These are phyloP conservation scores for Calameuta pallipes DNA, from an alignment of 2,888 invertebrate genomes.

Conservation along the genomic window DNA sequence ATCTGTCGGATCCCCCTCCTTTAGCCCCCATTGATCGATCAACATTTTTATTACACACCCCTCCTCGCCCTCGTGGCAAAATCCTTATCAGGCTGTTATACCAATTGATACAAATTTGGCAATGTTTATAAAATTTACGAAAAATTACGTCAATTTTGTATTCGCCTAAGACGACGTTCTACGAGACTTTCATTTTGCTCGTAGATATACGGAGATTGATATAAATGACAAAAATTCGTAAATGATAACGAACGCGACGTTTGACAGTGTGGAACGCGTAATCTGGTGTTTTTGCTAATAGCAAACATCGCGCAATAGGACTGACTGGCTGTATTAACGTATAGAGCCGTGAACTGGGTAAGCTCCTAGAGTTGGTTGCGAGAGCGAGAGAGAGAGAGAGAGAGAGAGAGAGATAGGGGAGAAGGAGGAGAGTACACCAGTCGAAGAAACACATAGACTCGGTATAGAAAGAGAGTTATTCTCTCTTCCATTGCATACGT, in stretches of 20 bases:
- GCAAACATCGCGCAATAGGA: not conserved
- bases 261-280: not conserved
- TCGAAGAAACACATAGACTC: slow-evolving; percentile 2
- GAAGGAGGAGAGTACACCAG: not conserved
- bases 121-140: not conserved
- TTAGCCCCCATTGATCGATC: not conserved
- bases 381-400: not conserved
- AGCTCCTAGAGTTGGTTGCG: slow-evolving; percentile 11
- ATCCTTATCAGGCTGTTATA: not conserved
- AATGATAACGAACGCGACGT: not conserved
- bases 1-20: not conserved
- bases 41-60: not conserved
- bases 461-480: not conserved
- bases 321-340: slow-evolving; percentile 1
- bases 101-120: not conserved
- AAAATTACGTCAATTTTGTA: too few relatives aligned
- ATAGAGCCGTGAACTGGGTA: not conserved
- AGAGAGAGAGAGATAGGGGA: not conserved
- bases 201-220: not conserved
- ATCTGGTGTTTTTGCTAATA: slow-evolving; percentile 6
- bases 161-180: too few relatives aligned
- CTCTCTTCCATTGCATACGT: slow-evolving; percentile 20
- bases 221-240: not conserved
- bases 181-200: not conserved
- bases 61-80: not conserved